Conservation (phyloP, 2,888 invertebrate genomes). For the Oscheius sp. region DNA sequence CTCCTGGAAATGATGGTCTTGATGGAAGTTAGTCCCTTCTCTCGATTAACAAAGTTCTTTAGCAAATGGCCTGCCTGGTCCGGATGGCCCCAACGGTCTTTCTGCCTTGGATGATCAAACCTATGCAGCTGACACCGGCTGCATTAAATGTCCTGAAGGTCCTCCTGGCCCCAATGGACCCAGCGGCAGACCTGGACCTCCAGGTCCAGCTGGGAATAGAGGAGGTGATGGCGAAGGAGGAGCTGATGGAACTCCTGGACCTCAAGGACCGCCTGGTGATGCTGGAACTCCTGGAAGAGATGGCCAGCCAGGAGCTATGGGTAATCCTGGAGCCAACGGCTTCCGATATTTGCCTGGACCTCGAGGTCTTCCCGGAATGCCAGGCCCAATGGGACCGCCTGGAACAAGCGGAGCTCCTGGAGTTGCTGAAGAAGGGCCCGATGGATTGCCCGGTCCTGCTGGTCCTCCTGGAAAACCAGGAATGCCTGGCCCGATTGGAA, state of each 20-base stretch:
- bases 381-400: conserved; percentile 39
- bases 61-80: conserved; percentile 1
- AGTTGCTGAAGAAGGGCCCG: conserved; percentile 58
- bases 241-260: conserved; percentile 17
- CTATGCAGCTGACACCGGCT: conserved; percentile 38
- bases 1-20: conserved; percentile 47
- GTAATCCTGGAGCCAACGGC: conserved; percentile 19
- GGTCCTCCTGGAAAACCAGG: conserved; percentile 52
- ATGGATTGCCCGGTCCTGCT: conserved; percentile 53
- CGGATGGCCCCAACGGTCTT: neutral
- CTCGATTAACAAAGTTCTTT: neutral
- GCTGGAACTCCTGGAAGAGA: conserved; percentile 40
- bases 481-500: conserved; percentile 51
- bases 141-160: conserved; percentile 53
- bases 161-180: conserved; percentile 47
- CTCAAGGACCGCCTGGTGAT: conserved; percentile 14
- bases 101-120: conserved; percentile 14
- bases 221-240: conserved; percentile 14
- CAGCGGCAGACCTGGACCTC: conserved; percentile 44
- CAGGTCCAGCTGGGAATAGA: conserved; percentile 37
- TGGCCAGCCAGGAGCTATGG: conserved; percentile 46
- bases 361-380: conserved; percentile 41
- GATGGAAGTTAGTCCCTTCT: conserved; percentile 40
- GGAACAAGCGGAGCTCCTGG: conserved; percentile 51
- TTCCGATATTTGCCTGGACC: conserved; percentile 14